A percentile compares a stretch with the other conserved stretches of the same genome.
Evolutionary conservation across 2,113 vertebrate species (phyloP).

Genomic region (Nesoenas mayeri): DNA sequence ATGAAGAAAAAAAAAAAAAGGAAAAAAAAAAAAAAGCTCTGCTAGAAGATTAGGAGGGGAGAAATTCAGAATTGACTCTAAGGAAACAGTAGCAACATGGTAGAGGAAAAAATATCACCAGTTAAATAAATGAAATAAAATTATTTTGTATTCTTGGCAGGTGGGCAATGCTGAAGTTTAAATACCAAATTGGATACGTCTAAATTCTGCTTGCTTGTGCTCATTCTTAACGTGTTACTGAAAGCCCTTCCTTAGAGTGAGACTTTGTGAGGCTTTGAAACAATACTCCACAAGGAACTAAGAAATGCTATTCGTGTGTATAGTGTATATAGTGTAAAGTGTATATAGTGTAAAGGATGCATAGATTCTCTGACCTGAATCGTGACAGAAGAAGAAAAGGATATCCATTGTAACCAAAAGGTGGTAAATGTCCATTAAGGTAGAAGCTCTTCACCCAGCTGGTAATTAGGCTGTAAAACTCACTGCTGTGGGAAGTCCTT

Average conservation of each 20-base stretch:
- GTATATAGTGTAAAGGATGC: background rate
- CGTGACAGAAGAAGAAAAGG: background rate
- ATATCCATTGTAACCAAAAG: background rate
- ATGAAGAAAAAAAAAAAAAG: background rate
- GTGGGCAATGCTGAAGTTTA: background rate
- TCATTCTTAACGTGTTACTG: background rate
- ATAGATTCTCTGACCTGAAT: background rate
- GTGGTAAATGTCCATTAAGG: background rate
- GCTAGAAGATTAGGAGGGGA: background rate
- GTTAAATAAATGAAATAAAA: background rate
- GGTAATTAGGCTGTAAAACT: background rate
- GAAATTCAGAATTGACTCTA: background rate
- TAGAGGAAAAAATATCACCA: background rate
- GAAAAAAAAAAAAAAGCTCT: background rate
- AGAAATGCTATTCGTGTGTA: background rate
- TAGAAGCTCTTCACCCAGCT: background rate
- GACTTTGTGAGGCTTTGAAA: background rate
- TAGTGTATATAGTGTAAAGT: too few relatives aligned
- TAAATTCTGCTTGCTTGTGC: background rate
- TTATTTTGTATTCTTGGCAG: background rate
- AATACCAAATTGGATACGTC: background rate
- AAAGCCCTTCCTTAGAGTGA: background rate
- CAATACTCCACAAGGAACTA: background rate
- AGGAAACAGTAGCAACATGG: background rate
- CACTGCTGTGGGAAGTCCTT: rapidly evolving